phyloP scores from a whole-genome alignment of 2,888 invertebrate genomes.

The Cheilosia variabilis region DNA sequence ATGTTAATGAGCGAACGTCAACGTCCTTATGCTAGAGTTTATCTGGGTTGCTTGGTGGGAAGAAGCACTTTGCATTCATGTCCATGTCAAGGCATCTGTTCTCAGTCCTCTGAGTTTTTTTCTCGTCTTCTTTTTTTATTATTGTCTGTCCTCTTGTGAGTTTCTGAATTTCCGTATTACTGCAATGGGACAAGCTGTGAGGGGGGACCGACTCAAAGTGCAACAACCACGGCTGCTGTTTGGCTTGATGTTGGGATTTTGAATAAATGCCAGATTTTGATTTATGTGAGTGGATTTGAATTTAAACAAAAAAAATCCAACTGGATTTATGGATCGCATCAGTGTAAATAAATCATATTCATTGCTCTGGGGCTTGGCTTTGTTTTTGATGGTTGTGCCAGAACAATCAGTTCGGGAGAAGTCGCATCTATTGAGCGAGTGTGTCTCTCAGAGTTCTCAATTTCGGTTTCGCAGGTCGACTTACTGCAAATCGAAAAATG shows the following conservation, averaged over 20 bases:
- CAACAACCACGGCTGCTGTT: constrained; percentile 52
- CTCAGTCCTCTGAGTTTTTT: constrained; percentile 42
- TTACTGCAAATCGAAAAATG: background rate
- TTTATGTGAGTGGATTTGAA: constrained; percentile 53
- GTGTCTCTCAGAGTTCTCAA: background rate
- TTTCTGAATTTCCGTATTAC: constrained; percentile 42
- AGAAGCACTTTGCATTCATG: constrained; percentile 71
- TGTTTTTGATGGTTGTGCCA: background rate
- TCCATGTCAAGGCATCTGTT: constrained; percentile 74
- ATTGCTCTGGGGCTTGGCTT: constrained; percentile 32
- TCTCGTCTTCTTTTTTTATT: background rate
- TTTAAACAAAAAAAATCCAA: background rate
- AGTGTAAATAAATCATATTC: constrained; percentile 67
- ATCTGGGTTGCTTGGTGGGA: constrained; percentile 66
- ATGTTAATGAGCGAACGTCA: constrained; percentile 75
- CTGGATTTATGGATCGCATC: constrained; percentile 69
- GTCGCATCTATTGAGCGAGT: constrained; percentile 35
- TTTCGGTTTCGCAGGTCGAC: background rate
- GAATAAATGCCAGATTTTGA: constrained; percentile 74
- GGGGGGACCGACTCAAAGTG: constrained; percentile 20
- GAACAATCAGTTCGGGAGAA: constrained; percentile 39
- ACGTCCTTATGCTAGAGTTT: constrained; percentile 69
- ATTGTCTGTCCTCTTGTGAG: background rate
- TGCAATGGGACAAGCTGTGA: constrained; percentile 35
- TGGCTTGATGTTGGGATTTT: constrained; percentile 56